These are phyloP conservation scores for Gymnobelideus leadbeateri DNA, from an alignment of 2,113 vertebrate genomes.

Conservation along the genomic window DNA sequence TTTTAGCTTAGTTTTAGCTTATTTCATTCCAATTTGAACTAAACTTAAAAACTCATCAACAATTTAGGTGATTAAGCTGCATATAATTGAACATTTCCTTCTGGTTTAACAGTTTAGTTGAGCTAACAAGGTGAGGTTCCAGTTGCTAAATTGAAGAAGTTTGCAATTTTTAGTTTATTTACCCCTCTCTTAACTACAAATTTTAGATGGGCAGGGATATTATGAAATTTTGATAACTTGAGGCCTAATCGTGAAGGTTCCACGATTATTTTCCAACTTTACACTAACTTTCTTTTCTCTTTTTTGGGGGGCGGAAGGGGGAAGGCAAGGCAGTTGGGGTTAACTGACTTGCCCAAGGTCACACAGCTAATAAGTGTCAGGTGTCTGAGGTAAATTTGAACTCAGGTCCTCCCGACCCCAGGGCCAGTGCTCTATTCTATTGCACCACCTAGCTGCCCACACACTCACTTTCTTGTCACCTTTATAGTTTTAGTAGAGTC, in stretches of 20 bases:
- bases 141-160: conserved; percentile 21
- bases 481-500: not conserved
- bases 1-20: conserved; percentile 5
- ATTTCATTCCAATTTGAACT: conserved; percentile 22
- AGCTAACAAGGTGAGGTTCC: not conserved
- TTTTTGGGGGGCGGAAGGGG: no score
- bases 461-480: not conserved
- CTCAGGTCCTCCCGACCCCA: no score
- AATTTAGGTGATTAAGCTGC: not conserved
- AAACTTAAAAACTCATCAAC: not conserved
- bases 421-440: no score
- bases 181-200: not conserved
- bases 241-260: not conserved
- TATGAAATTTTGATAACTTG: not conserved
- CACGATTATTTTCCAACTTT: not conserved
- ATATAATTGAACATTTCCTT: not conserved
- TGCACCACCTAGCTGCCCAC: no score
- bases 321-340: no score
- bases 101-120: not conserved
- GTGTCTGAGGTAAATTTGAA: no score
- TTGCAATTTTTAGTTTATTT: not conserved
- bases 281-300: not conserved
- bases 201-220: not conserved
- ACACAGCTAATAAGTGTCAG: no score
- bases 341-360: no score